Evolutionary conservation across 2,888 invertebrate species (phyloP), one percentile per base, ranked within the genome.

Genomic region (Parascotia fuliginaria): DNA sequence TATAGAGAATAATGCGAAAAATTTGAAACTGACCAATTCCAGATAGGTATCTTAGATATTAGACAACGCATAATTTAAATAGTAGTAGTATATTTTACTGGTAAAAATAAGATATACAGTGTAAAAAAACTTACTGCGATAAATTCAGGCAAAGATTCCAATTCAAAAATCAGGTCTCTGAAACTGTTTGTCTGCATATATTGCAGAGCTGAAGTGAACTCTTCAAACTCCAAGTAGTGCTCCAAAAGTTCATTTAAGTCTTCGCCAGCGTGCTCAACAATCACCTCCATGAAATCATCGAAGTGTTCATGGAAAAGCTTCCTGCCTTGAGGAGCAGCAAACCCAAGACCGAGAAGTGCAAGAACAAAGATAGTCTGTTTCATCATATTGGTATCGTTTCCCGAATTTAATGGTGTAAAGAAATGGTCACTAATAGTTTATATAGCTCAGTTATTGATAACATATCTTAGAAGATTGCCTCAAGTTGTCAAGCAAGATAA

Each of bases 141-240:
- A 52, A 89, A 87, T 70, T 87, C 86, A 12, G 85, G 87, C 53
- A 87, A 66, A 3, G 72, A 64, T 68, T 87, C 87, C 81, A 89
- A 79, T 56, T 89, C 87, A 19, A 73, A 75, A 1, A 87, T 55
- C 27, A 87, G 63, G 1, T 79, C 73, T 46, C 73, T 83, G 73
- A 87, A 88, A 54, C 75, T 72, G 4, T 74, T 65, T 0, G 83
- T 79, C 46, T 16, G 52, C 34, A 86, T n/a, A 51, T 85, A 87
- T 1, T 73, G 58, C 1, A 83, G 0, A 9, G 82, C 54, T 3
- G 55, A 54, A 36, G 7, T 6, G 64, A 87, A 87, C 60, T 87
- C 87, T 3, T 86, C 85, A 38, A 61, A 79, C 42, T 81, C 74
- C n/a, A 64, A 0, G 49, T 89, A 87, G 1, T 80, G 69, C 0